Base-by-base conservation (phyloP, 2,888 invertebrate species). In the Keiferia lycopersicella region DNA sequence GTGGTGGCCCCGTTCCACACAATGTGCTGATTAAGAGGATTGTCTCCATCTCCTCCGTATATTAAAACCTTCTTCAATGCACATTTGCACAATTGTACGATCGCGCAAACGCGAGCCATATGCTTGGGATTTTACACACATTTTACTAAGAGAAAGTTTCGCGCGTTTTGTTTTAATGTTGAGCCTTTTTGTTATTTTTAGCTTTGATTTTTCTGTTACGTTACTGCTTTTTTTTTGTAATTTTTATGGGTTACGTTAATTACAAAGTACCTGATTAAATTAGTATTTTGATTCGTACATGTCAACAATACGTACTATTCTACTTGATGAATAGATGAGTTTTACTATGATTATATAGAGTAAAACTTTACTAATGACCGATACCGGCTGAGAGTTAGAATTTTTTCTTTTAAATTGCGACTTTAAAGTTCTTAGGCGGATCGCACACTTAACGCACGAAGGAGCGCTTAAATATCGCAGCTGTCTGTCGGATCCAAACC, bases 21-120 rank as follows among this genome's bases (percentile, higher is more conserved):
- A 91, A 85, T 91, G 91, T 91, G 78, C 73, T 91, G 91, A 91
- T 91, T 91, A 91, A 91, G 91, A 89, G 91, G 89, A 91, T 91
- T 91, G 91, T 91, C 91, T 90, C 88, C 87, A 79, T 77, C 81
- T 87, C 81, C 87, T 88, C 84, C 80, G 84, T 22, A 87, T 90
- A 90, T 90, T 90, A 90, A 90, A 90, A 88, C 80, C 84, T 62
- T 88, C 89, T 89, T 89, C 80, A 78, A 61, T 56, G 76, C 79
- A 79, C 79, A 50, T 61, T 34, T 61, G 50, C 48, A 60, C 61
- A 50, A 68, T 69, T 69, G 68, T 67, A 66, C 69, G 67, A 69
- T 68, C 66, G 69, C 61, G 68, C 67, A 59, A 48, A 61, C 50
- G 20, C 30, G 30, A 18, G 20, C 20, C 53, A 56, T 30, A 56